These are phyloP conservation scores for Coenonympha glycerion DNA, from an alignment of 2,888 invertebrate genomes.

Conservation along the genomic window DNA sequence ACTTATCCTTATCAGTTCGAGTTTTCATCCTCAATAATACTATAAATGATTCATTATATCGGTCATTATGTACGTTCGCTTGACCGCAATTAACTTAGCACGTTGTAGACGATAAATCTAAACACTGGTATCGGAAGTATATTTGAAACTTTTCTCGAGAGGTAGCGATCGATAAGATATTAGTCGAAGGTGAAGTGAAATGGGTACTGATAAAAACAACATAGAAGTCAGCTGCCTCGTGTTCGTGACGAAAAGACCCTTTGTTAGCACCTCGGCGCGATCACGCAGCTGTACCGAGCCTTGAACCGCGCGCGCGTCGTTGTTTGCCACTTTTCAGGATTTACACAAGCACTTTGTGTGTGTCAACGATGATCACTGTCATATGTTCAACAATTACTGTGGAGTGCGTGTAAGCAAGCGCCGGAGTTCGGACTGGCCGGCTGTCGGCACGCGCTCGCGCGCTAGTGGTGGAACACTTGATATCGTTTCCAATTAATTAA, in stretches of 20 bases:
- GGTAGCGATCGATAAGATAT: slow-evolving; percentile 56
- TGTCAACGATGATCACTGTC: slow-evolving; percentile 23
- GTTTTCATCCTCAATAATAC: slow-evolving; percentile 50
- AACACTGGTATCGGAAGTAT: slow-evolving; percentile 19
- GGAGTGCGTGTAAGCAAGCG: slow-evolving; percentile 33
- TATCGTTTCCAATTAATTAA: slow-evolving; percentile 54
- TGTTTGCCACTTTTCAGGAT: slow-evolving; percentile 38
- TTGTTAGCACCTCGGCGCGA: slow-evolving; percentile 55
- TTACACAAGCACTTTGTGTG: slow-evolving; percentile 45
- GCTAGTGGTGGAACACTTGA: slow-evolving; percentile 38
- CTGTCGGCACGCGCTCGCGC: slow-evolving; percentile 37
- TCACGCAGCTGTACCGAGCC: slow-evolving; percentile 56
- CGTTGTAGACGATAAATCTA: slow-evolving; percentile 10
- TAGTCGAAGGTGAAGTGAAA: slow-evolving; percentile 53
- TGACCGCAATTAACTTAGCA: slow-evolving; percentile 11
- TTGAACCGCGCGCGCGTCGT: slow-evolving; percentile 42
- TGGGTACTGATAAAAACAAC: slow-evolving; percentile 53
- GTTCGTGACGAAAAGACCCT: slow-evolving; percentile 58
- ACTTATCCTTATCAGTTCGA: slow-evolving; percentile 46
- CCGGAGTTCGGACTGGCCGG: slow-evolving; percentile 48
- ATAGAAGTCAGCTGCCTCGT: slow-evolving; percentile 44
- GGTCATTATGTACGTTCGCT: slow-evolving; percentile 22
- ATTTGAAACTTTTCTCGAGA: slow-evolving; percentile 28
- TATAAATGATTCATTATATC: slow-evolving; percentile 23
- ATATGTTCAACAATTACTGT: slow-evolving; percentile 19